These are phyloP conservation scores for Sceloporus tristichus DNA, from an alignment of 2,113 vertebrate genomes.

Conservation along the genomic window DNA sequence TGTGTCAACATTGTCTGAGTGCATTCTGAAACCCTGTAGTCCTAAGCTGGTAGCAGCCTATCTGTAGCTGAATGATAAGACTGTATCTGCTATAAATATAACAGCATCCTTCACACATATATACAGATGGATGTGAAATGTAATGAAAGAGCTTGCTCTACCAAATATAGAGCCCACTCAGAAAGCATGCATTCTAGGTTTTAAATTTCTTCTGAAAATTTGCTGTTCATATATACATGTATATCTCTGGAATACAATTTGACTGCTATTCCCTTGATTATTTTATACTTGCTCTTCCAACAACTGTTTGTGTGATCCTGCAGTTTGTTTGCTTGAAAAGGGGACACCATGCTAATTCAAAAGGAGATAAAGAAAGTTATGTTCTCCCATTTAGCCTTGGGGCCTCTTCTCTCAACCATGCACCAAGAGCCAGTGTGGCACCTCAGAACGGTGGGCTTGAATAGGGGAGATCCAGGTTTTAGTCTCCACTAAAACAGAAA, in stretches of 20 bases:
- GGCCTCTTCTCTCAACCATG: neutral
- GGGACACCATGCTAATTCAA: neutral
- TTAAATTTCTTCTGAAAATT: slow-evolving; percentile 13
- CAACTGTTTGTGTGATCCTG: neutral
- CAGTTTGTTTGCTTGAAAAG: neutral
- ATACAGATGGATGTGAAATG: slow-evolving; percentile 21
- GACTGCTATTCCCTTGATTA: neutral
- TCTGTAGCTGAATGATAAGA: slow-evolving; percentile 35
- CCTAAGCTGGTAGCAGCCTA: slow-evolving; percentile 25
- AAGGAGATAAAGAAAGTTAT: neutral
- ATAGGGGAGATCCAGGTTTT: no score
- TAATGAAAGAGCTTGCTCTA: slow-evolving; percentile 15
- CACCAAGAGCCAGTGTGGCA: neutral
- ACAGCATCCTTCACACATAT: slow-evolving; percentile 24
- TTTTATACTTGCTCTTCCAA: neutral
- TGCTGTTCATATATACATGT: neutral
- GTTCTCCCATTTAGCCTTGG: neutral
- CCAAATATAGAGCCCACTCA: slow-evolving; percentile 25
- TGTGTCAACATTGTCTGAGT: slow-evolving; percentile 19
- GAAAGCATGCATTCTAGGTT: slow-evolving; percentile 23
- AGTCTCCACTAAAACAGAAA: no score
- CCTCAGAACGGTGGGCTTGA: no score
- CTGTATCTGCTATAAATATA: slow-evolving; percentile 34
- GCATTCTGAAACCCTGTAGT: slow-evolving; percentile 6
- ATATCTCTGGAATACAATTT: neutral